Evolutionary conservation across 2,797 vertebrate species (phyloP).

Genomic region (Chaetodon trifasciatus): DNA sequence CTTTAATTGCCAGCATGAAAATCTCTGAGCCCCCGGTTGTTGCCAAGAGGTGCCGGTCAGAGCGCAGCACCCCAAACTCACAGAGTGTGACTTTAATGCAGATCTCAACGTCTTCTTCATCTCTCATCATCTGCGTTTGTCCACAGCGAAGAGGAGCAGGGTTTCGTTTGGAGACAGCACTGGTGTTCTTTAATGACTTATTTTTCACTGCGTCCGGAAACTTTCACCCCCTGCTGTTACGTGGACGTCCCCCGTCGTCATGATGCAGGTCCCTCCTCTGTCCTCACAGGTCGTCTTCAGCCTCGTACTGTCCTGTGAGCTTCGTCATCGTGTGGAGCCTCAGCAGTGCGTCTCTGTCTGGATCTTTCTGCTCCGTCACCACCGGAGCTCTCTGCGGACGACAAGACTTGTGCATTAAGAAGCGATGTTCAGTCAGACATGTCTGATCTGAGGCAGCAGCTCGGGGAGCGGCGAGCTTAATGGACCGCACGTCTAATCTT

Average conservation of each 20-base stretch:
- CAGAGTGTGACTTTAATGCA: background rate
- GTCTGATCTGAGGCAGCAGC: conserved; percentile 53
- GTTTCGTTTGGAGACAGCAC: no score
- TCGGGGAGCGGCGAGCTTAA: conserved; percentile 20
- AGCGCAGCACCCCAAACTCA: background rate
- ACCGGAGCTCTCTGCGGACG: conserved; percentile 18
- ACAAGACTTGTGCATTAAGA: conserved; percentile 58
- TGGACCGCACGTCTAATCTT: conserved; percentile 23
- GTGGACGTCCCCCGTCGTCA: background rate
- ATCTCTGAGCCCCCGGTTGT: background rate
- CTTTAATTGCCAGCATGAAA: conserved; percentile 20
- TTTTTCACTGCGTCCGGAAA: background rate
- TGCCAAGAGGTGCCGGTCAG: conserved; percentile 21
- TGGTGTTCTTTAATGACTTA: no score
- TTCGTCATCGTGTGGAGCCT: conserved; percentile 8
- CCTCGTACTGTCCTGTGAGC: background rate
- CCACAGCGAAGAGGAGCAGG: background rate
- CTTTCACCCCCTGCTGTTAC: background rate
- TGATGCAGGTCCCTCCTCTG: background rate
- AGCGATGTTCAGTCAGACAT: conserved; percentile 37
- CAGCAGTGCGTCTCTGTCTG: conserved; percentile 24
- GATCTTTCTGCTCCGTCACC: conserved; percentile 24
- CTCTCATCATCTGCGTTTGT: background rate
- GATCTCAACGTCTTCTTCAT: no score
- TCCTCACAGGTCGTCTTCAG: background rate